A percentile compares a stretch with the other conserved stretches of the same genome.
Conservation (phyloP, 1,140 invertebrate species). For the Drosophila baimaii region DNA sequence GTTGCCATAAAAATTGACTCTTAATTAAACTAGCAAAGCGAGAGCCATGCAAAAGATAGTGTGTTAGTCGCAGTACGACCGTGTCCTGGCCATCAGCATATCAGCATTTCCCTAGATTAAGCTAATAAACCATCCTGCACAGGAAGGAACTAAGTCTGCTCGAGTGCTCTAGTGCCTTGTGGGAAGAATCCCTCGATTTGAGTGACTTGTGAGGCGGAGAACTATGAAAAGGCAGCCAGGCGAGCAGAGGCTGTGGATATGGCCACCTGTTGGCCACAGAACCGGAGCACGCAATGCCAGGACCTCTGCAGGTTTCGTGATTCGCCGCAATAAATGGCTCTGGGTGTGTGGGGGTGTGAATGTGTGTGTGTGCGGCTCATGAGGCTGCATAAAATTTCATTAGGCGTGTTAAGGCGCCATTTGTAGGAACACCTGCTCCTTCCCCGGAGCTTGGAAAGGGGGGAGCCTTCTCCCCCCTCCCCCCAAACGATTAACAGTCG, state of each 20-base stretch:
- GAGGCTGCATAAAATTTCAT: constrained; percentile 79
- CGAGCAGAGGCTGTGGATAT: constrained; percentile 3
- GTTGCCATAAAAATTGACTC: constrained; percentile 76
- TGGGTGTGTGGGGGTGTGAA: constrained; percentile 10
- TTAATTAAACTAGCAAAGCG: constrained; percentile 70
- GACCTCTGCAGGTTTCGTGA: constrained; percentile 52
- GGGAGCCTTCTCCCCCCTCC: no score
- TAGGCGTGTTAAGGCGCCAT: constrained; percentile 75
- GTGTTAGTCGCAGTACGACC: not conserved
- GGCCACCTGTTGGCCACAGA: constrained; percentile 64
- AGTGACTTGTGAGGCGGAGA: constrained; percentile 7
- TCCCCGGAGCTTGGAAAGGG: no score
- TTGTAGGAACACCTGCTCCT: constrained; percentile 40
- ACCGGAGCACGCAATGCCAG: constrained; percentile 42
- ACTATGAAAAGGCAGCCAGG: constrained; percentile 42
- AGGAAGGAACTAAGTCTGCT: not conserved
- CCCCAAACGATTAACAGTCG: constrained; percentile 38
- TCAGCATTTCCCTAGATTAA: constrained; percentile 39
- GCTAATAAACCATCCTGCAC: constrained; percentile 21
- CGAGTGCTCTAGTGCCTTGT: not conserved
- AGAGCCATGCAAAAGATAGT: constrained; percentile 23
- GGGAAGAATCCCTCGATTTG: constrained; percentile 5
- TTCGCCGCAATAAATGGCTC: constrained; percentile 68
- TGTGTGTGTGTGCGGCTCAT: constrained; percentile 41
- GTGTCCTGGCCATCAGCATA: constrained; percentile 13